These are phyloP conservation scores for Pseudococcus viburni DNA, from an alignment of 2,888 invertebrate genomes.

Conservation along the genomic window DNA sequence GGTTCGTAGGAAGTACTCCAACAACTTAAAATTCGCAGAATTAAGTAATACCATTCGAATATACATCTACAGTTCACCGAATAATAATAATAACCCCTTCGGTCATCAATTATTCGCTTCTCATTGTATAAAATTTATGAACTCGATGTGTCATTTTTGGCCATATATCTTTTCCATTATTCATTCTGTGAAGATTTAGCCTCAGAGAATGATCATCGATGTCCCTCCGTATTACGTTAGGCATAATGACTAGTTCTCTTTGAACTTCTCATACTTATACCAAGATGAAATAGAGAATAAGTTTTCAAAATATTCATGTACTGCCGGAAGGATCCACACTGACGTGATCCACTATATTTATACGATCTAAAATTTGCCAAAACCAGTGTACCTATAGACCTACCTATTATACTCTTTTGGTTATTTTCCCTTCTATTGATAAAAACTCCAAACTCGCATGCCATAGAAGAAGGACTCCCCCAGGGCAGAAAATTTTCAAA, in stretches of 20 bases:
- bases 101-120: background rate
- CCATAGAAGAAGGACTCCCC: background rate
- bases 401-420: background rate
- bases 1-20: too few relatives aligned
- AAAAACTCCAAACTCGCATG: background rate
- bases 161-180: background rate
- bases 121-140: background rate
- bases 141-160: slow-evolving; percentile 6
- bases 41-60: too few relatives aligned
- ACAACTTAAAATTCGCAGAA: too few relatives aligned
- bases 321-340: background rate
- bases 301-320: slow-evolving; percentile 31
- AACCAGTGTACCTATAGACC: background rate
- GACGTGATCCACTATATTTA: background rate
- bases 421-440: background rate
- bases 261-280: background rate
- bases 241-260: background rate
- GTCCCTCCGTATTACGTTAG: slow-evolving; percentile 16
- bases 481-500: slow-evolving; percentile 11
- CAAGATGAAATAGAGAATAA: background rate
- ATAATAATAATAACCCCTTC: background rate
- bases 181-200: background rate
- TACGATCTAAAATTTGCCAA: background rate
- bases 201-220: slow-evolving; percentile 5
- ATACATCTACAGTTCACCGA: too few relatives aligned